Evolutionary conservation across 2,113 vertebrate species (phyloP).

Genomic region (Clarias macrocephalus): DNA sequence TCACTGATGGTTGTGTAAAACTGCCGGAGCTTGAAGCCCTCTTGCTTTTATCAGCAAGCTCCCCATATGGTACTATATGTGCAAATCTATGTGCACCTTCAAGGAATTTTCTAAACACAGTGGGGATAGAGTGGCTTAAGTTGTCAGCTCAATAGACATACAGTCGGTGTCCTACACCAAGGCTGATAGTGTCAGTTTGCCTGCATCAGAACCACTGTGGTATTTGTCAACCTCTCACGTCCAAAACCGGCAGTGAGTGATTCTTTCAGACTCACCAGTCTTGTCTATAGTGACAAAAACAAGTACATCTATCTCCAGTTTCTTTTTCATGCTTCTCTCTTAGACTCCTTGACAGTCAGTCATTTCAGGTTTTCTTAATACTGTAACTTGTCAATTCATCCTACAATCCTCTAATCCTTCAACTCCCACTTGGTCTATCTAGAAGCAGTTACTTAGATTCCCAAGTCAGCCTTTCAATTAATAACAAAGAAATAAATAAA

Average conservation of each 20-base stretch:
- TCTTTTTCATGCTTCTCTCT: slow-evolving; percentile 25
- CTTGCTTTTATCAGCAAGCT: slow-evolving; percentile 20
- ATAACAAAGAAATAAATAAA: slow-evolving; percentile 37
- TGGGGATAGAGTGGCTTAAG: slow-evolving; percentile 41
- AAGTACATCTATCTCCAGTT: slow-evolving; percentile 39
- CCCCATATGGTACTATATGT: slow-evolving; percentile 12
- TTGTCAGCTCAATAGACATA: slow-evolving; percentile 43
- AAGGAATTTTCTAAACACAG: slow-evolving; percentile 15
- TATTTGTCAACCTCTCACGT: slow-evolving; percentile 43
- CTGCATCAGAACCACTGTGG: slow-evolving; percentile 40
- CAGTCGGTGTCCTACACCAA: slow-evolving; percentile 43
- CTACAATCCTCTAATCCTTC: slow-evolving; percentile 26
- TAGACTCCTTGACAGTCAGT: slow-evolving; percentile 26
- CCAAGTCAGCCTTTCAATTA: slow-evolving; percentile 8
- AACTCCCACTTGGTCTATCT: neutral
- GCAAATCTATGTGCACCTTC: slow-evolving; percentile 5
- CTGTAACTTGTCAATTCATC: slow-evolving; percentile 26
- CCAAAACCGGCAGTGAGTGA: slow-evolving; percentile 40
- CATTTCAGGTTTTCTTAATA: slow-evolving; percentile 28
- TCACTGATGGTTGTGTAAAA: slow-evolving; percentile 29
- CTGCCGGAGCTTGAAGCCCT: slow-evolving; percentile 2
- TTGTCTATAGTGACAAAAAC: slow-evolving; percentile 46
- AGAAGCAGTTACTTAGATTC: neutral
- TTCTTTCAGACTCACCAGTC: slow-evolving; percentile 29
- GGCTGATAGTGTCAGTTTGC: slow-evolving; percentile 53